Evolutionary conservation across 1,140 invertebrate species (phyloP).

Genomic region (Drosophila kepulauana): DNA sequence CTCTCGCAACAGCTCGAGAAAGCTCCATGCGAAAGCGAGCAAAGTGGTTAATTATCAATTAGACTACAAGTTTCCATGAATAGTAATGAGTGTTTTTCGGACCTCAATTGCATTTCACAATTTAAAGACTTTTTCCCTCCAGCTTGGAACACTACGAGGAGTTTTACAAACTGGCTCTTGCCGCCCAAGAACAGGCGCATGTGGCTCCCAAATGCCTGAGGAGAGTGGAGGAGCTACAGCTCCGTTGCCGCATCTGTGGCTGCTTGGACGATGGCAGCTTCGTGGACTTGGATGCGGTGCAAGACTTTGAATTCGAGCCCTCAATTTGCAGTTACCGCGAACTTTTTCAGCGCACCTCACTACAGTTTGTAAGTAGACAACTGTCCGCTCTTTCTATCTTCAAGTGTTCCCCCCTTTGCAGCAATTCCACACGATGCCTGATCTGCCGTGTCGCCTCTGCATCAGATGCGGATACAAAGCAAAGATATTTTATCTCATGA

Average conservation of each 20-base stretch:
- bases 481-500: slow-evolving; percentile 36
- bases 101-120: slow-evolving; percentile 1
- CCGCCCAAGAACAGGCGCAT: slow-evolving; percentile 1
- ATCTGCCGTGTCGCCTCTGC: slow-evolving; percentile 37
- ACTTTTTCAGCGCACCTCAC: slow-evolving; percentile 39
- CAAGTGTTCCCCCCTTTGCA: not conserved
- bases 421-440: slow-evolving; percentile 47
- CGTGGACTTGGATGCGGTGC: slow-evolving; percentile 23
- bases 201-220: not conserved
- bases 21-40: slow-evolving; percentile 8
- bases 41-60: slow-evolving; percentile 41
- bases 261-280: slow-evolving; percentile 27
- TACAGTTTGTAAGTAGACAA: slow-evolving; percentile 42
- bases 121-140: not conserved
- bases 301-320: slow-evolving; percentile 42
- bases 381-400: not conserved
- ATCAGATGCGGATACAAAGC: slow-evolving; percentile 23
- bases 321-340: slow-evolving; percentile 32
- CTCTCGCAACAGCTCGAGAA: not conserved
- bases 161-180: slow-evolving; percentile 15
- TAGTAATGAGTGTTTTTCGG: slow-evolving; percentile 14
- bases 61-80: slow-evolving; percentile 31
- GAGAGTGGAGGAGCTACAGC: slow-evolving; percentile 7
- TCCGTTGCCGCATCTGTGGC: slow-evolving; percentile 29
- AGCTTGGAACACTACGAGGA: slow-evolving; percentile 26